Conservation (phyloP, 2,797 vertebrate species). For the Oophaga sylvatica region DNA sequence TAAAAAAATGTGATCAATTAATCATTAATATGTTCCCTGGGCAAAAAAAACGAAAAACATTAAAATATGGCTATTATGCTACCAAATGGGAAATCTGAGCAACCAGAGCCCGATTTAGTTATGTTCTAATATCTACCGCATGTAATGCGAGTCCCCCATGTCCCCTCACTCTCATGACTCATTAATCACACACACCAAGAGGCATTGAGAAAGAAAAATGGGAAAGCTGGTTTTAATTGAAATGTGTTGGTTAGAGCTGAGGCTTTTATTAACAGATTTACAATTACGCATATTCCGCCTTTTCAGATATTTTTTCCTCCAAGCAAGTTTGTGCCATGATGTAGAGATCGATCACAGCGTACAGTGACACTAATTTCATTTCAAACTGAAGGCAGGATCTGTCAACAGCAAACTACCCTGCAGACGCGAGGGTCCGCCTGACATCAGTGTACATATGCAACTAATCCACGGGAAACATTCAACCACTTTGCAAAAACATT, state of each 20-base stretch:
- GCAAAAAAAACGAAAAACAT: no score
- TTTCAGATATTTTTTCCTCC: background rate
- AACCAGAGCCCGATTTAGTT: no score
- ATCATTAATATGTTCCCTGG: no score
- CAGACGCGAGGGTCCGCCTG: background rate
- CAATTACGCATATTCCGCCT: background rate
- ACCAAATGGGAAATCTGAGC: no score
- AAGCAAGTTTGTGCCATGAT: background rate
- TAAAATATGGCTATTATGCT: no score
- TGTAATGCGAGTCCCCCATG: constrained; percentile 4
- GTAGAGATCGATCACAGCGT: background rate
- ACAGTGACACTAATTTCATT: background rate
- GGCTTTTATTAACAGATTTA: constrained; percentile 3
- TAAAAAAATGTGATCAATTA: no score
- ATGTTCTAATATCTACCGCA: background rate
- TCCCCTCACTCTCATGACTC: constrained; percentile 1
- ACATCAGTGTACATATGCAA: no score
- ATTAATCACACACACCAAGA: constrained; percentile 15
- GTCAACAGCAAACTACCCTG: background rate
- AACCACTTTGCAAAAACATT: no score
- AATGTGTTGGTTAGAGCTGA: background rate
- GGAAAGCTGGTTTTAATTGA: background rate
- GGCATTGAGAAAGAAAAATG: background rate
- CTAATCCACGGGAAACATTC: no score
- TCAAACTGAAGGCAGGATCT: background rate